These are phyloP conservation scores for Pseudochirops cupreus DNA, from an alignment of 2,797 vertebrate genomes.

Conservation along the genomic window DNA sequence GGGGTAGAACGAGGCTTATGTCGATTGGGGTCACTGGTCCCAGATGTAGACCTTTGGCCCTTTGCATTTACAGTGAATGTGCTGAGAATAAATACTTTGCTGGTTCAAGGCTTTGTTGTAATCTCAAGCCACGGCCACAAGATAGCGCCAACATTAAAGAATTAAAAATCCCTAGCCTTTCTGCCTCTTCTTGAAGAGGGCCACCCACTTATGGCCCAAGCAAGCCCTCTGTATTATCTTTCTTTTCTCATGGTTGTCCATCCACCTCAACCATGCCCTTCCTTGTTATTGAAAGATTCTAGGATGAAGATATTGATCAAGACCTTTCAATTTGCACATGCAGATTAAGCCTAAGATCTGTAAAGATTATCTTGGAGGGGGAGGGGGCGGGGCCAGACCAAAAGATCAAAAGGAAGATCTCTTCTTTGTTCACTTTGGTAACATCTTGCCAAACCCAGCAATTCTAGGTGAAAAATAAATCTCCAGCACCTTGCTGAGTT, in stretches of 20 bases:
- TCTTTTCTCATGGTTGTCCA: background rate
- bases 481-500: background rate
- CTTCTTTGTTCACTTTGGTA: background rate
- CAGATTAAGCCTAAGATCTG: background rate
- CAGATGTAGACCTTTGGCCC: background rate
- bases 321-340: background rate
- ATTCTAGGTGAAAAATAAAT: conserved; percentile 3
- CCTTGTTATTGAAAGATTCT: conserved; percentile 1
- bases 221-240: background rate
- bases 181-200: background rate
- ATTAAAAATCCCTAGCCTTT: background rate
- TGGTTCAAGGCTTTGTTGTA: background rate
- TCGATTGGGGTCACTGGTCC: background rate
- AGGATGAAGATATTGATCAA: background rate
- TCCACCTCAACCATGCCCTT: background rate
- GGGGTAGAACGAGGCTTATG: background rate
- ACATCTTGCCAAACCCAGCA: background rate
- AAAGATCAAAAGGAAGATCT: background rate
- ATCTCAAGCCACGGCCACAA: conserved; percentile 51
- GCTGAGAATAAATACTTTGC: background rate
- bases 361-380: background rate
- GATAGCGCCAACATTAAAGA: conserved; percentile 44
- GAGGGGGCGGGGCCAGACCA: background rate
- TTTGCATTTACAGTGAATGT: background rate
- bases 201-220: background rate